Evolutionary conservation across 2,797 vertebrate genomes (phyloP).

Genomic region (Mus minutoides): DNA sequence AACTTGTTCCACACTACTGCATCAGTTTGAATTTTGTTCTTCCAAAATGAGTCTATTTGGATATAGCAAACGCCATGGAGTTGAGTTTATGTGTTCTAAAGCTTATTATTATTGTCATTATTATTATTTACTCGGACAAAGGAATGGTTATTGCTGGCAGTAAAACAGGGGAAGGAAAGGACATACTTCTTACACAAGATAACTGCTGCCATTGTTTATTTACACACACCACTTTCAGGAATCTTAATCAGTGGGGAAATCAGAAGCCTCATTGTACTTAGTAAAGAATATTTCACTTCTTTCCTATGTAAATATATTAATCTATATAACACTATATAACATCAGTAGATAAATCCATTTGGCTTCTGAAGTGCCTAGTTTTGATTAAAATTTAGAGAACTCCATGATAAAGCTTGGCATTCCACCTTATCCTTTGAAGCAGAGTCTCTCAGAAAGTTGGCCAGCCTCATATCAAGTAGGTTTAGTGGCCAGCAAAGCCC

Average conservation of each 20-base stretch:
- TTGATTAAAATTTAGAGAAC: slow-evolving; percentile 11
- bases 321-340: not conserved
- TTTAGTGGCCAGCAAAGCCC: not conserved
- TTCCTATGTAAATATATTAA: not conserved
- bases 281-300: not conserved
- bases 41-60: not conserved
- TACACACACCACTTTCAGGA: not conserved
- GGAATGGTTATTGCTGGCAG: not conserved
- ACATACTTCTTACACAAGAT: not conserved
- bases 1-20: not conserved
- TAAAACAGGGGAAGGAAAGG: not conserved
- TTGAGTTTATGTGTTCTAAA: not conserved
- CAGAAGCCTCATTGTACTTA: not conserved
- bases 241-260: not conserved
- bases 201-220: not conserved
- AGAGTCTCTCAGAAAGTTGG: not conserved
- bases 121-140: not conserved
- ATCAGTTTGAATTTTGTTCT: not conserved
- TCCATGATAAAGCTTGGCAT: not conserved
- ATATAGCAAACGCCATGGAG: not conserved
- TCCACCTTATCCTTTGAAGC: not conserved
- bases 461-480: no score
- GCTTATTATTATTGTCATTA: not conserved
- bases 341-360: not conserved
- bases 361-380: not conserved